phyloP scores from a whole-genome alignment of 2,113 vertebrate genomes.

The Anguilla japonica region DNA sequence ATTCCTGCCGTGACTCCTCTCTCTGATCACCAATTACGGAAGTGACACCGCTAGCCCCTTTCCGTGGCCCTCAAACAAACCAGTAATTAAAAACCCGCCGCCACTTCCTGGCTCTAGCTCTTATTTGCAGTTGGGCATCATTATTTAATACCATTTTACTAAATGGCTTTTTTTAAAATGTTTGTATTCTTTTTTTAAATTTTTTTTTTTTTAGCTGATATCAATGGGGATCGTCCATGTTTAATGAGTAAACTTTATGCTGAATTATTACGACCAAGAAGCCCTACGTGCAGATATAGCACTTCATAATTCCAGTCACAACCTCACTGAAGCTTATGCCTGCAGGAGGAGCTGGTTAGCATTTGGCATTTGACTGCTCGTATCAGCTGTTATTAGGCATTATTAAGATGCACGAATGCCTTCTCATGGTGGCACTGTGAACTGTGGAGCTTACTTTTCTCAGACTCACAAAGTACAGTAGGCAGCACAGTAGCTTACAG shows the following conservation, averaged over 20 bases:
- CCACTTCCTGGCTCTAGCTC: not conserved
- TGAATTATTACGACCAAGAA: not conserved
- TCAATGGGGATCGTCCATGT: not conserved
- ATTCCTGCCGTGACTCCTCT: constrained; percentile 10
- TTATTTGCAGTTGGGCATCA: not conserved
- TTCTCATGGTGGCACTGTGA: not conserved
- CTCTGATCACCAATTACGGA: constrained; percentile 42
- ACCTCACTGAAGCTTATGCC: not conserved
- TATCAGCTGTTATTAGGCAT: not conserved
- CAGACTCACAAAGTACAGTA: no score
- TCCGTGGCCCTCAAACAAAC: constrained; percentile 29
- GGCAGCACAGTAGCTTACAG: no score
- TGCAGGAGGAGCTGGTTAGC: not conserved
- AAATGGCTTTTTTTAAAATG: not conserved
- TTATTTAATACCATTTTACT: not conserved
- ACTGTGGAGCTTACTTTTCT: not conserved
- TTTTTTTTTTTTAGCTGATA: not conserved
- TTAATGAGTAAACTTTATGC: not conserved
- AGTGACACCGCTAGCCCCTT: constrained; percentile 25
- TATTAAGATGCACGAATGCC: not conserved
- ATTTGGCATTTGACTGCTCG: not conserved
- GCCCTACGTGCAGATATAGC: no score
- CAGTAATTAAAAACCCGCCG: constrained; percentile 28
- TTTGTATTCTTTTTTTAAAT: not conserved
- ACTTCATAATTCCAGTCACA: not conserved